Evolutionary conservation across 2,797 vertebrate genomes (phyloP), one percentile per base, ranked within the genome.

Genomic region (Eulemur mongoz): DNA sequence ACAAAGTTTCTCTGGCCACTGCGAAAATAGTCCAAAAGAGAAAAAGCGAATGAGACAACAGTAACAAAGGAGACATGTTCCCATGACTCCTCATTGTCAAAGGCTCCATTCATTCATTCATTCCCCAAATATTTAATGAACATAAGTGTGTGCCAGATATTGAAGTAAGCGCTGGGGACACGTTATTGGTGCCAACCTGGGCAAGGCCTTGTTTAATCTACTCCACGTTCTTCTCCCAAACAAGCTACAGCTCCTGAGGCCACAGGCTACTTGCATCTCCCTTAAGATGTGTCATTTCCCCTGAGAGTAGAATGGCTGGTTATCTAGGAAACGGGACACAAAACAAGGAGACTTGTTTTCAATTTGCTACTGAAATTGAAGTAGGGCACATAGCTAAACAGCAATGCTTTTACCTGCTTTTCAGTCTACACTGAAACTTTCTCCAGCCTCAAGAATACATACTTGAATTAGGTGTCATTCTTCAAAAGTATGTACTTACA

Each of bases 101-200:
- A 96, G 75, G 22, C 73, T 61, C 73, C 69, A 75, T 96, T 82
- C 59, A 89, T 91, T 91, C 78, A 90, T 75, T 88, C 84, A 76
- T 82, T 76, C 48, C 43, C 48, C 50, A 89, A 81, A 83, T 97
- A 81, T 69, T 83, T 89, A 59, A n/a, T 69, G 90, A 86, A 65
- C 27, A 35, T 23, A 83, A 52, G 32, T 40, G 18, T 13, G 7
- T 85, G 81, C 93, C 92, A 92, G 90, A 59, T 30, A 45, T 45
- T 48, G 3, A 40, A 35, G 61, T 5, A 14, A 91, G 50, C 8
- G 15, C 45, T 9, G 4, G 23, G 6, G 48, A 57, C 54, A 69
- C 13, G 1, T 43, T 40, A 25, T 40, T 79, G 45, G 50, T 40
- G 22, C 40, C 45, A 73, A 11, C 50, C 63, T 61, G 52, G 80